A percentile compares a stretch with the other conserved stretches of the same genome.
phyloP scores from a whole-genome alignment of 2,113 vertebrate species.

The Porphyrio hochstetteri region DNA sequence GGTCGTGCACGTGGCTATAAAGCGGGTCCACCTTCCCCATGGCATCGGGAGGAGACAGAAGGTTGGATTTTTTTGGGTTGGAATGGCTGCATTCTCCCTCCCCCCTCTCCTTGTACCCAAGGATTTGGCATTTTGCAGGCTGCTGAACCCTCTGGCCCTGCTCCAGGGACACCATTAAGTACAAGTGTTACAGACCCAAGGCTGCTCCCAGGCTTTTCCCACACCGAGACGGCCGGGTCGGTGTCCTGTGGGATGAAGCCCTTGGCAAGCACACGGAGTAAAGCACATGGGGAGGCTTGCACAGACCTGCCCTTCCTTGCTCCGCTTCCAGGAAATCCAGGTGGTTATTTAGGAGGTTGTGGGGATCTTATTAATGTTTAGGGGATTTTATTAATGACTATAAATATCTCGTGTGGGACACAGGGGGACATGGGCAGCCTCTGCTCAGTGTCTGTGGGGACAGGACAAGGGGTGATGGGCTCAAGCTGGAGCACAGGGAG shows the following conservation, averaged over 20 bases:
- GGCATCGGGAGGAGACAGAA: not conserved
- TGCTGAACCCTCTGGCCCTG: not conserved
- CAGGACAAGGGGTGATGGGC: no score
- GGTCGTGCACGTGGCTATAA: not conserved
- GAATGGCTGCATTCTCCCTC: not conserved
- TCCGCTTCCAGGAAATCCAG: not conserved
- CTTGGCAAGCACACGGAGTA: not conserved
- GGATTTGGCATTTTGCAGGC: not conserved
- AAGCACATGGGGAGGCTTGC: not conserved
- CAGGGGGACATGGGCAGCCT: no score
- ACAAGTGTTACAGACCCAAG: not conserved
- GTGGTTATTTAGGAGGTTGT: not conserved
- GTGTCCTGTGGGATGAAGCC: not conserved
- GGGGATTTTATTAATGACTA: no score
- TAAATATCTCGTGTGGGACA: no score
- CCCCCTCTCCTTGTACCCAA: not conserved
- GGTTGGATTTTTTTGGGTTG: not conserved
- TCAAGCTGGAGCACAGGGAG: no score
- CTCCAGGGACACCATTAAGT: conserved; percentile 38
- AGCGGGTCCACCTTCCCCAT: not conserved
- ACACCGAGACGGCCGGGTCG: fast-evolving
- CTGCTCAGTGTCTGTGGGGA: no score
- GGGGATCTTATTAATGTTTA: no score
- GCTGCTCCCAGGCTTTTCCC: not conserved
- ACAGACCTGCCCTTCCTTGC: not conserved